Percentiles rank a stretch among this genome's conserved stretches.
Conservation (phyloP, 1,140 invertebrate species). For the Daktulosphaira vitifoliae region DNA sequence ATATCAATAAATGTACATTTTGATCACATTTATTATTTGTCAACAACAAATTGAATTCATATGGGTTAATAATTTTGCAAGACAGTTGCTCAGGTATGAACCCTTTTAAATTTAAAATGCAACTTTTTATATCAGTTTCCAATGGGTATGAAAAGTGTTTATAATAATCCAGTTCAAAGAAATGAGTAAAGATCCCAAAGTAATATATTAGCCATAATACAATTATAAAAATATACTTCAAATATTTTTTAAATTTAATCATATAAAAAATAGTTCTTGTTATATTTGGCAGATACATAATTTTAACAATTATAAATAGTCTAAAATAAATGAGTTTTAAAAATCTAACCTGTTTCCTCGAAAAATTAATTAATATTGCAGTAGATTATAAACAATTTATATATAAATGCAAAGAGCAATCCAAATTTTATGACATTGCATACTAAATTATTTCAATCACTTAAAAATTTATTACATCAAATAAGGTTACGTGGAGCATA, state of each 20-base stretch:
- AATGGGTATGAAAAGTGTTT: slow-evolving; percentile 61
- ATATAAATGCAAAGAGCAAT: no score
- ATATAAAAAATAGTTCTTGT: background rate
- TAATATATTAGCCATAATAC: slow-evolving; percentile 42
- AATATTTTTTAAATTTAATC: slow-evolving; percentile 8
- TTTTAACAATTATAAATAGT: no score
- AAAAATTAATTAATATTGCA: no score
- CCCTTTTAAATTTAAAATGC: slow-evolving; percentile 48
- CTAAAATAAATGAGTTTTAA: no score
- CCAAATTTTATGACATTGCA: no score
- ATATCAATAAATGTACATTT: slow-evolving; percentile 53
- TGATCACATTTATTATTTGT: slow-evolving; percentile 48
- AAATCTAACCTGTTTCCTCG: no score
- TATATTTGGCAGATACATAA: background rate
- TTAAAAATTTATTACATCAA: no score
- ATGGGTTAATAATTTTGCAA: slow-evolving; percentile 50
- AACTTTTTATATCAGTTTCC: slow-evolving; percentile 50
- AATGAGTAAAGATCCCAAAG: slow-evolving; percentile 59
- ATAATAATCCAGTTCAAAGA: slow-evolving; percentile 58
- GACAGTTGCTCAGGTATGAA: slow-evolving; percentile 45
- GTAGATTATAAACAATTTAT: no score
- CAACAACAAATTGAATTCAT: slow-evolving; percentile 51
- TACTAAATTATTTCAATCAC: no score
- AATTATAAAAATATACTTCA: slow-evolving; percentile 7
- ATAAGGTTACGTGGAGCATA: no score